Conservation (phyloP, 2,113 vertebrate genomes). For the Sylvietta virens region DNA sequence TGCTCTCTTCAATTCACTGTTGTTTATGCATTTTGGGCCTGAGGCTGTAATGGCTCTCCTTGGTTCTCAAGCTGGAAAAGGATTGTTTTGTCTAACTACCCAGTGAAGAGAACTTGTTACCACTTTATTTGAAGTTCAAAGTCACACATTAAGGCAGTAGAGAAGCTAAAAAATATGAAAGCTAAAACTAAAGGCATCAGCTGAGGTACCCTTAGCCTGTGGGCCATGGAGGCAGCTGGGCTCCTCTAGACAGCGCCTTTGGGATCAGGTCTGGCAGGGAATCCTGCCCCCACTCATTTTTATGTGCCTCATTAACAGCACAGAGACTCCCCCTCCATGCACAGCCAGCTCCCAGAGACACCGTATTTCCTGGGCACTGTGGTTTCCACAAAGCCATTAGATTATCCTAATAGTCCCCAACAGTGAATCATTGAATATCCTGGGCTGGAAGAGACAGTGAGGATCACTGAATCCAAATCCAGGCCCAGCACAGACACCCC, state of each 20-base stretch:
- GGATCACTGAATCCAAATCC: not conserved
- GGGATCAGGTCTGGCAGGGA: not conserved
- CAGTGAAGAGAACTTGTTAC: not conserved
- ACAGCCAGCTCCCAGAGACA: not conserved
- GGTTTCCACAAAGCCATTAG: not conserved
- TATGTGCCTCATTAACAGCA: not conserved
- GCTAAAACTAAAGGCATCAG: not conserved
- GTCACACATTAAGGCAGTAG: not conserved
- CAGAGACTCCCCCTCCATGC: not conserved
- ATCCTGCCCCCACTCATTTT: not conserved
- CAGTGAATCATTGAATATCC: not conserved
- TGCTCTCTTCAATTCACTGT: not conserved
- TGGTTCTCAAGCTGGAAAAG: not conserved
- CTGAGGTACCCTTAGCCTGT: not conserved
- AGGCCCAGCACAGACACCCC: not conserved
- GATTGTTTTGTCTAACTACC: not conserved
- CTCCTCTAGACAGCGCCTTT: not conserved
- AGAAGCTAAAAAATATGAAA: not conserved
- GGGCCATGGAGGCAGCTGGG: not conserved
- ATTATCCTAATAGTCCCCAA: fast-evolving
- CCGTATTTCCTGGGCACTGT: fast-evolving
- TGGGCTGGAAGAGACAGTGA: not conserved
- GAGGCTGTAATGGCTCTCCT: not conserved
- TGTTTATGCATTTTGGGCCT: not conserved
- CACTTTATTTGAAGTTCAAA: not conserved